Percentiles rank a stretch among this genome's conserved stretches.
Conservation (phyloP, 2,888 invertebrate species). For the Eristalis intricaria region DNA sequence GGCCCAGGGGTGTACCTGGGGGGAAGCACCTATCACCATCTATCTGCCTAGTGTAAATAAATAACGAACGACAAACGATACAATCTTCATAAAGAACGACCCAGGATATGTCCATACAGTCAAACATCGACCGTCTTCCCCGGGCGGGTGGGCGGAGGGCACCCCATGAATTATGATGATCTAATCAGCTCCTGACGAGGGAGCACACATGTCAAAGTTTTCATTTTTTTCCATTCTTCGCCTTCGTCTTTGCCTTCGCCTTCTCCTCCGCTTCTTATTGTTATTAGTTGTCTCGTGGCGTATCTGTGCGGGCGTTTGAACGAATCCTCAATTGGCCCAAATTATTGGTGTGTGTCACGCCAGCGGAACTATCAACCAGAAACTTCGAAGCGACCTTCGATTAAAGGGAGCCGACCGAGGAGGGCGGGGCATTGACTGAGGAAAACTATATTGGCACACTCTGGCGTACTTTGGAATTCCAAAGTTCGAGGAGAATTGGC, state of each 20-base stretch:
- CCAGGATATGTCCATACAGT: slow-evolving; percentile 8
- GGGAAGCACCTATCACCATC: slow-evolving; percentile 8
- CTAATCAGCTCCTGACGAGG: slow-evolving; percentile 67
- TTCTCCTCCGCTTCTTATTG: neutral
- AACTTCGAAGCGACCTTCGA: slow-evolving; percentile 51
- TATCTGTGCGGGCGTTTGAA: neutral
- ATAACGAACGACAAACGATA: slow-evolving; percentile 58
- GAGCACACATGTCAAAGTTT: slow-evolving; percentile 61
- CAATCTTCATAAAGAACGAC: slow-evolving; percentile 50
- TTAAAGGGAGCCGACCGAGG: slow-evolving; percentile 25
- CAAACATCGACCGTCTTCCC: neutral
- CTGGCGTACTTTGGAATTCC: slow-evolving; percentile 19
- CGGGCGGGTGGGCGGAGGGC: neutral
- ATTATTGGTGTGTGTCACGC: slow-evolving; percentile 9
- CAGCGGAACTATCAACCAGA: slow-evolving; percentile 43
- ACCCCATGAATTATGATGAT: slow-evolving; percentile 64
- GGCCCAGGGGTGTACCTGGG: neutral
- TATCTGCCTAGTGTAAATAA: slow-evolving; percentile 47
- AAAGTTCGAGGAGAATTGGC: slow-evolving; percentile 31
- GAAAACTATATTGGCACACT: slow-evolving; percentile 5
- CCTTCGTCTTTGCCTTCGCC: too few species aligned
- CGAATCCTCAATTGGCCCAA: slow-evolving; percentile 13
- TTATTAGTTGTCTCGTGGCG: neutral
- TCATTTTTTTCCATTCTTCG: neutral
- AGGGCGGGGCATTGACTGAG: neutral